Percentiles rank a stretch among this genome's conserved stretches.
These are phyloP conservation scores for Heliocidaris tuberculata DNA, from an alignment of 35 echinoderm and acorn worm species.

Conservation along the genomic window DNA sequence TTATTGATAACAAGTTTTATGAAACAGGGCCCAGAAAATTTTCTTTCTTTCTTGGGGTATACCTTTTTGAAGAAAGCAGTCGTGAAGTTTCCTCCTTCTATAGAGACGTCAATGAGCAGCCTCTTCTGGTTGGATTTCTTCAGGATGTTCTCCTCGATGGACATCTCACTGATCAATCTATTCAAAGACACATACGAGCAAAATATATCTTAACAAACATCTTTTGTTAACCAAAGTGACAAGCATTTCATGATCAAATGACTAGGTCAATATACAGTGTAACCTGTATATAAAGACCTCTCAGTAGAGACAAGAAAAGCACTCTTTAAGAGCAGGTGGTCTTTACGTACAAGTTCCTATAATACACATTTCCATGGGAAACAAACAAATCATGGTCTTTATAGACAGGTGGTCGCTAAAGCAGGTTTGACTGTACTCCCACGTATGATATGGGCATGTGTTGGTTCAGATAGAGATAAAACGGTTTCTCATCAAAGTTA, in stretches of 20 bases:
- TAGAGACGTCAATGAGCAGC: slow-evolving; percentile 89
- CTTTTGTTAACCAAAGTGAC: neutral
- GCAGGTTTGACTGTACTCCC: no score
- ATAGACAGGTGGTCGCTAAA: no score
- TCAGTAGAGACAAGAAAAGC: no score
- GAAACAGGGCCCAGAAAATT: no score
- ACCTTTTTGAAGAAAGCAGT: slow-evolving; percentile 97
- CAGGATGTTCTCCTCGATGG: slow-evolving; percentile 95
- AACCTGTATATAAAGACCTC: no score
- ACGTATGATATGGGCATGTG: neutral
- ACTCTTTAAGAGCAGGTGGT: no score
- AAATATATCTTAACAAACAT: neutral
- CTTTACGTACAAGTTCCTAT: no score
- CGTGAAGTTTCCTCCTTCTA: slow-evolving; percentile 99
- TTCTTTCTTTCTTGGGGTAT: neutral
- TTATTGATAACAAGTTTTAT: no score
- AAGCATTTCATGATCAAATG: neutral
- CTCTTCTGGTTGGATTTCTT: slow-evolving; percentile 99
- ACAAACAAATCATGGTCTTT: no score
- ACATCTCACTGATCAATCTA: slow-evolving; percentile 98
- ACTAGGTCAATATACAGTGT: neutral
- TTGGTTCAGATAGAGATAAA: slow-evolving; percentile 19
- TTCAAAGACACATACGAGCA: neutral
- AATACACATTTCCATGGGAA: no score
- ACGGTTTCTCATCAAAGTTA: neutral